Conservation (phyloP, 64 coral and sea anemone genomes). For the Montipora efflorescens region DNA sequence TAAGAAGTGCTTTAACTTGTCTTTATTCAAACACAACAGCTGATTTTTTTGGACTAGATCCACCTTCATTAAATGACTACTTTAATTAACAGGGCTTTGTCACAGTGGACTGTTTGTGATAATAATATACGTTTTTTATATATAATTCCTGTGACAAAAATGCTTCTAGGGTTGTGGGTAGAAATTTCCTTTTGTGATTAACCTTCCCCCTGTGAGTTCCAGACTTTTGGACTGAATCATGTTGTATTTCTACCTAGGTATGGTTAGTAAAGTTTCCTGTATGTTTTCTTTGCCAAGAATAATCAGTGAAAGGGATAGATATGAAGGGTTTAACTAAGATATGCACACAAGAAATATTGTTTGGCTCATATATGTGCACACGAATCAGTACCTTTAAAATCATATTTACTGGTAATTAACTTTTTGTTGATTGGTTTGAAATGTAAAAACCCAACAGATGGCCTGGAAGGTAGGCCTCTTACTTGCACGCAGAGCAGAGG, state of each 20-base stretch:
- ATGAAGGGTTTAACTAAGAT: slow-evolving; percentile 37
- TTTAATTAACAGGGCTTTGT: slow-evolving; percentile 61
- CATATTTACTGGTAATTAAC: slow-evolving; percentile 29
- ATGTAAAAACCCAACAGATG: slow-evolving; percentile 47
- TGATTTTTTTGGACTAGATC: slow-evolving; percentile 62
- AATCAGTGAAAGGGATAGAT: slow-evolving; percentile 6
- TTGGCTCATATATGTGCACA: slow-evolving; percentile 41
- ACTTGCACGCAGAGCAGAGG: slow-evolving; percentile 46
- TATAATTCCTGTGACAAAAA: slow-evolving; percentile 42
- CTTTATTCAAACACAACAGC: slow-evolving; percentile 52
- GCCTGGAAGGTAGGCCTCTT: slow-evolving; percentile 55
- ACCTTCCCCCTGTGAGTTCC: slow-evolving; percentile 11
- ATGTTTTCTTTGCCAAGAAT: background rate
- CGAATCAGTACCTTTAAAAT: slow-evolving; percentile 38
- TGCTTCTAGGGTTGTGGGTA: slow-evolving; percentile 32
- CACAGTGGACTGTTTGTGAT: slow-evolving; percentile 49
- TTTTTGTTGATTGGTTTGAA: slow-evolving; percentile 45
- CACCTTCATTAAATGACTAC: slow-evolving; percentile 60
- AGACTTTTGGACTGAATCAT: background rate
- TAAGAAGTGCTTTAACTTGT: slow-evolving; percentile 47
- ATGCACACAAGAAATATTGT: slow-evolving; percentile 14
- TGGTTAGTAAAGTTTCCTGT: background rate
- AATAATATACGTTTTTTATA: slow-evolving; percentile 55
- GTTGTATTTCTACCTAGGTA: background rate
- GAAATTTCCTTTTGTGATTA: slow-evolving; percentile 44